Base-by-base conservation (phyloP, 2,888 invertebrate genomes). In the Elegia similella region DNA sequence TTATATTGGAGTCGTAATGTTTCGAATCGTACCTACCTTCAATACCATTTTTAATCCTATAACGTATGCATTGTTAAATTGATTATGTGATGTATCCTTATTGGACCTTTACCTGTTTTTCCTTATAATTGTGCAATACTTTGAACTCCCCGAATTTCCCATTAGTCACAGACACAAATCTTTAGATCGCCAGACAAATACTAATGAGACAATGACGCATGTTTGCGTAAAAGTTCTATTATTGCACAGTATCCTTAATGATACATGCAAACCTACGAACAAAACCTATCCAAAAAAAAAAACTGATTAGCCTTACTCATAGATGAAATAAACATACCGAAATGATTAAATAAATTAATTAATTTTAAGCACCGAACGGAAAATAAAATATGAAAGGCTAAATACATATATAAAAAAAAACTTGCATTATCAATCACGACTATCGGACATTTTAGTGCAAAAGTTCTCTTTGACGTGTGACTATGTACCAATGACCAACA, bases 181-280 rank as follows among this genome's bases (percentile, higher is more conserved):
- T 53, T 59, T 38, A 47, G 17, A 59, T 15, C 38, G 42, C 29
- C 10, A 30, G 46, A 29, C 13, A 55, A 52, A 58, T 56, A 57
- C 38, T 50, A 57, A 57, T 60, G 54, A 54, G 43, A 32, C 29
- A 6, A 3, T 53, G 52, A 53, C 42, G 15, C 52, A 52, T 15
- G 42, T 42, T 53, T 53, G 29, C 29, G 52, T 8, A 29, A 61
- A 61, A 23, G 42, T 53, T 15, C n/a, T 30, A 15, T 7, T 17
- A 17, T 38, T 38, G 2, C 17, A 7, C 2, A 16, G 7, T 10
- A 34, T 34, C 10, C 10, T 34, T 10, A 34, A 1, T 2, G 5
- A 23, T 3, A 23, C 23, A 5, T 23, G 23, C 23, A 23, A 23
- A 23, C 23, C 5, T 2, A 23, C 5, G 5, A 3, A 23, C 23